phyloP scores from a whole-genome alignment of 2,113 vertebrate species.

The Anoplopoma fimbria region DNA sequence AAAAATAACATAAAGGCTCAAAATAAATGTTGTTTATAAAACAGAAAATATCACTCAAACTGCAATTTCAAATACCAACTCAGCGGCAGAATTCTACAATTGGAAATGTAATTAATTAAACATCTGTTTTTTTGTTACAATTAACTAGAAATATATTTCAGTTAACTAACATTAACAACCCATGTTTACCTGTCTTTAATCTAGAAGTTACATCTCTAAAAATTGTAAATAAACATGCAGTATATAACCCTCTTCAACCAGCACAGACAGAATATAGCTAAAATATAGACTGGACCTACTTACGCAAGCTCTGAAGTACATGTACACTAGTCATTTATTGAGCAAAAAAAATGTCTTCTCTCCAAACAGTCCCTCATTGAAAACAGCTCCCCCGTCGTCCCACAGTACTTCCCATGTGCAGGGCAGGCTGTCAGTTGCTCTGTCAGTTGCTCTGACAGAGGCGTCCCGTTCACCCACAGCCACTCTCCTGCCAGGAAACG shows the following conservation, averaged over 20 bases:
- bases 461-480: conserved; percentile 27
- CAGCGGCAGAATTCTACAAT: too few relatives aligned
- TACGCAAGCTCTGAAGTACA: neutral
- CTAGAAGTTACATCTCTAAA: neutral
- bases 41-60: neutral
- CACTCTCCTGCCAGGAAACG: conserved; percentile 37
- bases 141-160: neutral
- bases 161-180: neutral
- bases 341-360: neutral
- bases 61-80: neutral
- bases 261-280: neutral
- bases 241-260: too few relatives aligned
- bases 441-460: neutral
- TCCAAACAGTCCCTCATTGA: neutral
- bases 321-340: neutral
- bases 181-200: neutral
- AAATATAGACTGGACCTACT: neutral
- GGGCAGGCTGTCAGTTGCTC: neutral
- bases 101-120: neutral
- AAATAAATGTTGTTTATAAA: neutral
- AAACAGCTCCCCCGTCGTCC: neutral
- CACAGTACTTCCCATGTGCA: conserved; percentile 1
- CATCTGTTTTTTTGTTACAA: too few relatives aligned
- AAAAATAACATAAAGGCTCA: too few relatives aligned
- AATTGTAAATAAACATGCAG: neutral